Base-by-base conservation (phyloP, 1,140 invertebrate species). In the Drosophila saltans region DNA sequence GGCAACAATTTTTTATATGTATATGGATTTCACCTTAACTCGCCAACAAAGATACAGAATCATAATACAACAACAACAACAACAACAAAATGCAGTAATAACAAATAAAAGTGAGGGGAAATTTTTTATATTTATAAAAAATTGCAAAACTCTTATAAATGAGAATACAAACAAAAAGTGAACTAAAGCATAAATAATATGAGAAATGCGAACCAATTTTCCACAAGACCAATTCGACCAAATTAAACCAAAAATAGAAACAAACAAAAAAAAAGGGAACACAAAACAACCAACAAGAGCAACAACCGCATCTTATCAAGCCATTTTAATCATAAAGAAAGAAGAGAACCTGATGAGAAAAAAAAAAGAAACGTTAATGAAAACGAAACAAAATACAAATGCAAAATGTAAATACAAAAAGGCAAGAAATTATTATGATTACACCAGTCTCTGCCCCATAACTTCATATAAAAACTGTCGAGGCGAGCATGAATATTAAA, bases 391-490 rank as follows among this genome's bases (percentile, higher is more conserved):
- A 69, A 61, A 48, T 9, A 63, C 3, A 86, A 86, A 82, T 80
- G 79, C 65, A 69, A 82, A 78, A 73, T 77, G 72, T 69, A 70
- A 65, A 78, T 43, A 64, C 79, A 72, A 88, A 88, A 88, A 82
- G 83, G 68, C 83, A 88, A 72, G 67, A 80, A 80, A 75, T 82
- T 67, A 78, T 85, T 88, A 86, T 69, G 80, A 72, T 70, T 75
- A 67, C 71, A 71, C 68, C 45, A 41, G 76, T 36, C 65, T 30
- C 28, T 41, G 21, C 26, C 76, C 65, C 80, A 64, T 76, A 80
- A 80, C 72, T 78, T 83, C 76, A 72, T 64, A 72, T 57, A 78
- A 72, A 36, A 76, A 77, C 69, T 77, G 69, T 66, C 55, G 69
- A 28, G 61, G 16, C 61, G 58, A 43, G 41, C 66, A 76, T 77